These are phyloP conservation scores for Sisor rabdophorus DNA, from an alignment of 2,113 vertebrate genomes.

Conservation along the genomic window DNA sequence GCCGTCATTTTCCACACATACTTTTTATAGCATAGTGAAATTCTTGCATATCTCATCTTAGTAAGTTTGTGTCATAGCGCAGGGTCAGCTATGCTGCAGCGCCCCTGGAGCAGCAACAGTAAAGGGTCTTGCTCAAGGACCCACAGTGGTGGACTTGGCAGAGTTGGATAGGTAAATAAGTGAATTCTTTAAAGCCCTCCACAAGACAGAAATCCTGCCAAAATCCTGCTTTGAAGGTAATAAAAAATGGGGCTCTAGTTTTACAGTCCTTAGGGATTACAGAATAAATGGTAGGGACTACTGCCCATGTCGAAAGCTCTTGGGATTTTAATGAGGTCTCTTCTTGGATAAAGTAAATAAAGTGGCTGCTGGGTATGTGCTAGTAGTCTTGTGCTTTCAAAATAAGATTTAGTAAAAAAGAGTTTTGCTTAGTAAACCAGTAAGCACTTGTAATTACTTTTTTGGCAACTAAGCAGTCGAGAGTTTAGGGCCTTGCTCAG, in stretches of 20 bases:
- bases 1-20: too few relatives aligned
- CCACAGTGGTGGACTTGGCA: too few relatives aligned
- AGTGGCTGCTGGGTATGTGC: background rate
- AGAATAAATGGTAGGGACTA: background rate
- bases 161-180: background rate
- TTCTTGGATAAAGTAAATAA: background rate
- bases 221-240: constrained; percentile 52
- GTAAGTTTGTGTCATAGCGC: too few relatives aligned
- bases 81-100: too few relatives aligned
- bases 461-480: too few relatives aligned
- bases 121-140: too few relatives aligned
- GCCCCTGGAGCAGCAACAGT: too few relatives aligned
- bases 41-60: too few relatives aligned
- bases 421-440: background rate
- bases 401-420: background rate
- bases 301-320: background rate
- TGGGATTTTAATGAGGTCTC: background rate
- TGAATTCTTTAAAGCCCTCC: constrained; percentile 7
- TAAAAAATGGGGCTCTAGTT: constrained; percentile 48
- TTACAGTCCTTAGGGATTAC: background rate
- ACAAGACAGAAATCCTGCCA: constrained; percentile 26
- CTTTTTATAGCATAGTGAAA: too few relatives aligned
- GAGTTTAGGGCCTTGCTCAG: too few relatives aligned
- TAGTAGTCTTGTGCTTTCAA: background rate
- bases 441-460: too few relatives aligned